Percentiles rank a stretch among this genome's conserved stretches.
Conservation (phyloP, 2,888 invertebrate genomes). For the Anthoptus insignis region DNA sequence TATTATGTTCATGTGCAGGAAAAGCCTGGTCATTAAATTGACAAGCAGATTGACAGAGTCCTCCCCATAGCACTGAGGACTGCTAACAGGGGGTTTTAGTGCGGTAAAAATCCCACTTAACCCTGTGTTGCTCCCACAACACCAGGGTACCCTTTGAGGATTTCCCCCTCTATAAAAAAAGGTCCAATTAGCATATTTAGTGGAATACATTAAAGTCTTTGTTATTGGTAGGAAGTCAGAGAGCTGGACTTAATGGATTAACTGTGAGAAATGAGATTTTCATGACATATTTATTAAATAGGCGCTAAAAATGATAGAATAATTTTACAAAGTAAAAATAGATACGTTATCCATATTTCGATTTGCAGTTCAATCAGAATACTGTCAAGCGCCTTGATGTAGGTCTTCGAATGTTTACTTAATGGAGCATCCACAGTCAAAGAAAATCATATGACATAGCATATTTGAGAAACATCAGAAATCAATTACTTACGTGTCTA, state of each 20-base stretch:
- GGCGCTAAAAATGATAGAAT: neutral
- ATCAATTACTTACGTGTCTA: too few relatives aligned
- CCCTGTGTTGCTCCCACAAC: too few relatives aligned
- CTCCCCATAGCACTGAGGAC: too few relatives aligned
- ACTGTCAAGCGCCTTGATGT: constrained; percentile 7
- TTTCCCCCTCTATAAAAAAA: too few relatives aligned
- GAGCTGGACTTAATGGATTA: too few relatives aligned
- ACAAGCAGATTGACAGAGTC: too few relatives aligned
- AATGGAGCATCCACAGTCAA: constrained; percentile 6
- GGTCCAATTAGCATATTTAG: too few relatives aligned
- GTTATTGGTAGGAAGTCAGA: too few relatives aligned
- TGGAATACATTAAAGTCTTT: too few relatives aligned
- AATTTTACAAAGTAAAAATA: neutral
- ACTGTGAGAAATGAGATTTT: constrained; percentile 9
- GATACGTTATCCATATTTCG: constrained; percentile 2
- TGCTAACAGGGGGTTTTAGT: too few relatives aligned
- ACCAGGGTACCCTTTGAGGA: too few relatives aligned
- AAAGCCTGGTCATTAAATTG: neutral
- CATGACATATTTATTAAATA: constrained; percentile 4
- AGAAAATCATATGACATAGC: constrained; percentile 1
- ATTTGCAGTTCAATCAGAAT: constrained; percentile 6
- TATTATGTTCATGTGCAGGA: neutral
- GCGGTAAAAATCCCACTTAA: too few relatives aligned
- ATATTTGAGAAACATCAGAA: neutral
- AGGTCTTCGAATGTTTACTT: constrained; percentile 11